Conservation (phyloP, 2,113 vertebrate species). For the Ptilorrhoa leucosticta region DNA sequence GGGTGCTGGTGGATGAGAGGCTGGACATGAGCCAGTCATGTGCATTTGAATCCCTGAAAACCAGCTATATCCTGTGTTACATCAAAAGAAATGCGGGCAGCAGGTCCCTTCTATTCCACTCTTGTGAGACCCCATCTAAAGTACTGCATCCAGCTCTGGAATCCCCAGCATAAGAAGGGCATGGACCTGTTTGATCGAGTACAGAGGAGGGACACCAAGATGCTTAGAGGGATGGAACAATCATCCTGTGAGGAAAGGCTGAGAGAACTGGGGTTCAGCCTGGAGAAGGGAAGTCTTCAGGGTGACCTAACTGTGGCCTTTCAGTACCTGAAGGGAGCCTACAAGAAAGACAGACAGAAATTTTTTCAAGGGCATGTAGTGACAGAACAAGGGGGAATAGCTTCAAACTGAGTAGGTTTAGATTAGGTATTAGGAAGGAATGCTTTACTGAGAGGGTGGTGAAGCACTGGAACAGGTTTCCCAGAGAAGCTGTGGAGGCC, state of each 20-base stretch:
- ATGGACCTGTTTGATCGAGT: neutral
- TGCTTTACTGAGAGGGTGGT: neutral
- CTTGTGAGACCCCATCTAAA: neutral
- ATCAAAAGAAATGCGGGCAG: accelerated
- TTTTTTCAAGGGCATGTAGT: neutral
- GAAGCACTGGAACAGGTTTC: neutral
- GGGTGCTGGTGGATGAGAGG: neutral
- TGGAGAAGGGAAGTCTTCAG: neutral
- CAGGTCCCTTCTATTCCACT: neutral
- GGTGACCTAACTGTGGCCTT: neutral
- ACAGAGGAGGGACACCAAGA: neutral
- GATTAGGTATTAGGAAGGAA: neutral
- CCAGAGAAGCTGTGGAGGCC: neutral
- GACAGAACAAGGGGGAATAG: neutral
- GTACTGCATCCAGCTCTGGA: neutral
- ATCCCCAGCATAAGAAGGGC: neutral
- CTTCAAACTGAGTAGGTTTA: neutral
- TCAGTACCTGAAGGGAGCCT: neutral
- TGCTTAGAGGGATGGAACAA: neutral
- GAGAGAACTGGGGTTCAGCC: neutral
- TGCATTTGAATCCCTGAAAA: neutral
- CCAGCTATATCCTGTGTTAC: neutral
- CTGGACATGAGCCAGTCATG: neutral
- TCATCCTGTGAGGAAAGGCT: neutral
- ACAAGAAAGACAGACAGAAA: neutral